Base-by-base conservation (phyloP, 1,140 invertebrate genomes). In the Philotrypesis tridentata region DNA sequence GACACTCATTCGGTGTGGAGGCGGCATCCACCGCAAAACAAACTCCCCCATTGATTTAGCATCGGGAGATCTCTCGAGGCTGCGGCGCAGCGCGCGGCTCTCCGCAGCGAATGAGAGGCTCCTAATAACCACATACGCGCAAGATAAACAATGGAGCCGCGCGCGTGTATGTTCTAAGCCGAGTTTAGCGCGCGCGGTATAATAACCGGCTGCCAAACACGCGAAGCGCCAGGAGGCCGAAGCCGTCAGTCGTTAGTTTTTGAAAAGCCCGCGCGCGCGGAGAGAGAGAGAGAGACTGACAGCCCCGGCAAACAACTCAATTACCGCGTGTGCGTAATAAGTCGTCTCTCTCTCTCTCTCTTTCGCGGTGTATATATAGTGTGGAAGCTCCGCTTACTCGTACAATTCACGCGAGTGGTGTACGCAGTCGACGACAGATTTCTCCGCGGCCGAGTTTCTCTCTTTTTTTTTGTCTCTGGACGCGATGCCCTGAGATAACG, bases 141-240 rank as follows among this genome's bases (percentile, higher is more conserved):
- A 71, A 60, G 67, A 72, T 43, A 73, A 80, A 80, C 78, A 80
- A 80, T 61, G 55, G 43, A 31, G 3, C 61, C n/a, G n/a, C n/a
- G n/a, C n/a, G n/a, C n/a, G n/a, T n/a, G 43, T 27, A n/a, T 65
- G 74, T 55, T 67, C 29, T 81, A 68, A 63, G 72, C 55, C 72
- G 75, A 76, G 40, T 81, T 75, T 70, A 25, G 63, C 23, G 27
- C 33, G 61, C 60, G 17, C 7, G 55, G 1, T 8, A 12, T 81
- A 81, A 81, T 81, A 81, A 81, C 33, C 27, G 12, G 71, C 72
- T 81, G 79, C 79, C 79, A 81, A 81, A 81, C 68, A 70, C 63
- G n/a, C n/a, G 63, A 55, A 75, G 72, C 63, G 60, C 43, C 72
- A 68, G 43, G 61, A 68, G 79, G 63, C n/a, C 25, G 5, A 75